Base-by-base conservation (phyloP, 2,797 vertebrate species). In the Holocentrus rufus region DNA sequence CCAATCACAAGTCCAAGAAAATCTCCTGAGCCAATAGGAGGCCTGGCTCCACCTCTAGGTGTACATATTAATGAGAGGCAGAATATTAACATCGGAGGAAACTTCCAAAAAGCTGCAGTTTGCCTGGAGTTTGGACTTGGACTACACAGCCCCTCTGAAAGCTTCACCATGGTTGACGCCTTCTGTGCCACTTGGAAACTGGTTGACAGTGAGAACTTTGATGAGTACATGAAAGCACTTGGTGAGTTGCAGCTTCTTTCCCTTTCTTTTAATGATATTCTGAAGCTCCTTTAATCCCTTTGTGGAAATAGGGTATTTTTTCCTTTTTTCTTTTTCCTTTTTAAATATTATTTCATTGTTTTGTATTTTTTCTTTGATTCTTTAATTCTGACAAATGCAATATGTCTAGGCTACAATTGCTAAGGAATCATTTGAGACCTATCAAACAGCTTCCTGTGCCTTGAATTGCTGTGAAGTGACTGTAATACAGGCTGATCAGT, bases 171-270 rank as follows among this genome's bases (percentile, higher is more conserved):
- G 97, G 96, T 96, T 76, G 97, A 98, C 69, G 94, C 96, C 81
- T 98, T 99, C 90, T 96, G 95, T 88, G 95, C 94, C 85, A 96
- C 95, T 62, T 99, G 97, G 97, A 98, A 97, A 83, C 92, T 97
- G 91, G 93, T 93, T 1, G 94, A 96, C 83, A 96, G 95, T 79
- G 95, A 98, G 54, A 96, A 98, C 79, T 98, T 97, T 65, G 96
- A 98, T 67, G 96, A 97, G 9, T 98, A 97, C 77, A 95, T 98
- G 96, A 97, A 96, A 89, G 93, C 94, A 1, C 80, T 97, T 0
- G 96, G 97, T 98, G 91, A 87, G 96, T 94, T 25, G 65, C 0
- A 34, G 39, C 18, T 13, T 34, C 2, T 34, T 49, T 22, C 2
- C 4, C 3, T 54, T 20, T 13, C 14, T 31, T 60, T 1, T 25